A percentile compares a stretch with the other conserved stretches of the same genome.
phyloP scores from a whole-genome alignment of 2,888 invertebrate species.

The Trissolcus japonicus region DNA sequence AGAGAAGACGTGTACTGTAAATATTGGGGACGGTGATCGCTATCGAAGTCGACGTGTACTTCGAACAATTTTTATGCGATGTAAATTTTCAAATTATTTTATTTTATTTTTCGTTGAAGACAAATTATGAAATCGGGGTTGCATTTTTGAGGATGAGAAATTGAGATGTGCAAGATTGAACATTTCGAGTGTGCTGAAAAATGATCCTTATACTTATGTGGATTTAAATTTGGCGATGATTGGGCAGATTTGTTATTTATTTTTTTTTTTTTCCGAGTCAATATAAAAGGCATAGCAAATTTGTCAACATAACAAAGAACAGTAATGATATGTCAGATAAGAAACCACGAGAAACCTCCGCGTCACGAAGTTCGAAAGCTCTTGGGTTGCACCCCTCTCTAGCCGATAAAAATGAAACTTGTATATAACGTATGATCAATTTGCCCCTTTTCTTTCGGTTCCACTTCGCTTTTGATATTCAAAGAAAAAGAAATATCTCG shows the following conservation, averaged over 20 bases:
- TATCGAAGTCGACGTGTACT: neutral
- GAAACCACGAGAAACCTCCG: slow-evolving; percentile 43
- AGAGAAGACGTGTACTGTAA: slow-evolving; percentile 1
- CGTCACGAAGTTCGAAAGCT: slow-evolving; percentile 49
- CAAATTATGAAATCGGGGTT: too few relatives aligned
- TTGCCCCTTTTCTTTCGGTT: slow-evolving; percentile 59
- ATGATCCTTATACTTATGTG: too few relatives aligned
- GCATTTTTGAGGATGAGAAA: too few relatives aligned
- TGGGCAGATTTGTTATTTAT: too few relatives aligned
- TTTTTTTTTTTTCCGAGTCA: too few relatives aligned
- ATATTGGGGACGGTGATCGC: slow-evolving; percentile 9
- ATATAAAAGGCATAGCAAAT: slow-evolving; percentile 20
- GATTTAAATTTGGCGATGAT: too few relatives aligned
- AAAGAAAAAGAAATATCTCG: slow-evolving; percentile 34
- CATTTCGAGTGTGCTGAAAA: too few relatives aligned
- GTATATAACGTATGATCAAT: slow-evolving; percentile 73
- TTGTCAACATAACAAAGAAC: slow-evolving; percentile 40
- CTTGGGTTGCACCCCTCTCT: slow-evolving; percentile 61
- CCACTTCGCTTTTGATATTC: slow-evolving; percentile 24
- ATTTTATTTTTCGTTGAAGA: too few relatives aligned
- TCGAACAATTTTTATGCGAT: neutral
- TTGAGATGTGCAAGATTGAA: too few relatives aligned
- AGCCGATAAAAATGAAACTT: slow-evolving; percentile 73
- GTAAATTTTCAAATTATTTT: too few relatives aligned
- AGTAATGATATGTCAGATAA: slow-evolving; percentile 49